Base-by-base conservation (phyloP, 2,797 vertebrate species). In the Phataginus tetradactyla region DNA sequence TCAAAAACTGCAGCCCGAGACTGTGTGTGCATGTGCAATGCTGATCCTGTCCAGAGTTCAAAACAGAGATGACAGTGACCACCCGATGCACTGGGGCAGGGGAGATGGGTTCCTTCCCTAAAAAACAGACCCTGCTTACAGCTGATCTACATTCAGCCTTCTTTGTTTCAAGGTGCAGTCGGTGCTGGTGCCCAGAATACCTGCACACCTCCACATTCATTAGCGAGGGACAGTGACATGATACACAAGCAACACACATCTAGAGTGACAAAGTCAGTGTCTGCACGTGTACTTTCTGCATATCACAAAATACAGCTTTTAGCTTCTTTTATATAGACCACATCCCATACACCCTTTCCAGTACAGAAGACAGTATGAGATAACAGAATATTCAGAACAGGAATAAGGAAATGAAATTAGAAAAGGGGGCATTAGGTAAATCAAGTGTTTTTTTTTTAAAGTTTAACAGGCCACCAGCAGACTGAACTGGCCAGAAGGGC, bases 401-500 rank as follows among this genome's bases (percentile, higher is more conserved):
- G 80, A 68, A 69, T 49, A 59, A 74, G 49, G 64, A 92, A 71
- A 59, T 8, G 66, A 66, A 85, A n/a, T 21, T 14, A 74, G 85
- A 32, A 72, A 80, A 37, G 32, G 51, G 63, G 17, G 18, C 12
- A 55, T 20, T 12, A 21, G 25, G 66, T 71, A 61, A 92, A 80
- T 69, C 5, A 66, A 34, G 17, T 45, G 17, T 27, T 81, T 21
- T 45, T 45, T 45, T 45, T 39, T 39, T 39, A 39, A 45, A 45
- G 45, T 45, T 45, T 45, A 11, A 45, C 45, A 45, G 45, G 45
- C 45, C 11, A 9, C 45, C 10, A 9, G 45, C 45, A 45, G 45
- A 11, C 45, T 12, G 45, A 45, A 45, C 45, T 45, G 45, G 45
- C 45, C 45, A 45, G 45, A 45, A 45, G 53, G 53, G 10, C 21